Evolutionary conservation across 2,888 invertebrate genomes (phyloP), one percentile per base, ranked within the genome.

Genomic region (Ptilodon capucinus): DNA sequence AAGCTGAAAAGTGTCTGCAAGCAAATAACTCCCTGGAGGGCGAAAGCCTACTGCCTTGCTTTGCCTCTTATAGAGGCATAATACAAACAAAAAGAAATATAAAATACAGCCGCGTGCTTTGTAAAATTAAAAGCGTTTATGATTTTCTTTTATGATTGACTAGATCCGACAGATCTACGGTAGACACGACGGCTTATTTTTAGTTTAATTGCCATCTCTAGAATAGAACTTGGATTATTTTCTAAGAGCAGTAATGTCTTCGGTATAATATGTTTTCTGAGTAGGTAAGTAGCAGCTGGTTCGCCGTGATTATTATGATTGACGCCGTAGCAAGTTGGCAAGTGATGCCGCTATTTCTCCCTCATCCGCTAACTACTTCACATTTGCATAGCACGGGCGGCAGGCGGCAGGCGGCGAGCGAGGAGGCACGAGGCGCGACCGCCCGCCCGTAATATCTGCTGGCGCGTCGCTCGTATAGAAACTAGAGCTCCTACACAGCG

Each of bases 1-100:
- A 88, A 86, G 84, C 86, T 90, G 87, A 88, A 90, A 90, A 90
- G 89, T 90, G 91, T 90, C 90, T 90, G 78, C 91, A 83, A 84
- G 88, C 91, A 89, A 88, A 90, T 89, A 88, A 86, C 86, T 91
- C 90, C 90, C 91, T 83, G 71, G 90, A 85, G 90, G 90, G 81
- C n/a, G 79, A 84, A 84, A 81, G 80, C 88, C 88, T 82, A 89
- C 88, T 89, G 91, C 85, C 88, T 87, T 81, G 85, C 84, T 86
- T 88, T 87, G 77, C 70, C 69, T 77, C 72, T 76, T 78, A 77
- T 70, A 74, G 56, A 68, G 74, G 74, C 9, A 19, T 19, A 38
- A 19, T 19, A 75, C 76, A 77, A 79, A 85, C 81, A 79, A 77
- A 77, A 76, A 86, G 85, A 84, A 81, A 79, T 75, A 79, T 73